Percentiles rank a stretch among this genome's conserved stretches.
phyloP scores from a whole-genome alignment of 1,140 invertebrate genomes.

The Drosophila baimaii region DNA sequence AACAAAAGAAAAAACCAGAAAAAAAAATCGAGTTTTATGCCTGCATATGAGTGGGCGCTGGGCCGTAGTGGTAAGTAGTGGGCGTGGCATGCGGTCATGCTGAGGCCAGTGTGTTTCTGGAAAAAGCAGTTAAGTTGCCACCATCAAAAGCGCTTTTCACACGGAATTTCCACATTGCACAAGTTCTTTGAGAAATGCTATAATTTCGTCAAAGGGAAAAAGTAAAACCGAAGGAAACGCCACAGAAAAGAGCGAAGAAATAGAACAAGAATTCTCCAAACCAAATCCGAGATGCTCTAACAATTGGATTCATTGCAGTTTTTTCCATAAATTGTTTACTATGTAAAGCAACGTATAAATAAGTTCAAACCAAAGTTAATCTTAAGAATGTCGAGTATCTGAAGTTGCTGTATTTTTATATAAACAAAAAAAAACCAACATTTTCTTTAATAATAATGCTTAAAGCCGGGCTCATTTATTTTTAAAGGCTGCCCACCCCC shows the following conservation, averaged over 20 bases:
- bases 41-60: constrained; percentile 29
- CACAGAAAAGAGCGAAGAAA: background rate
- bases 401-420: no score
- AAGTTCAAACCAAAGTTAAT: background rate
- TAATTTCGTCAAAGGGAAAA: constrained; percentile 34
- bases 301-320: constrained; percentile 7
- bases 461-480: background rate
- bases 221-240: background rate
- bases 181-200: constrained; percentile 35
- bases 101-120: constrained; percentile 12
- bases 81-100: constrained; percentile 16
- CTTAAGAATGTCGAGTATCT: background rate
- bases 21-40: constrained; percentile 11
- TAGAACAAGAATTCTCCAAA: constrained; percentile 13
- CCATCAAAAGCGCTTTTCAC: constrained; percentile 40
- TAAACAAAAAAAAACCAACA: no score
- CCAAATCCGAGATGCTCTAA: constrained; percentile 15
- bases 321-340: constrained; percentile 1
- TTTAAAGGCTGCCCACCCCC: background rate
- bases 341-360: background rate
- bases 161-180: constrained; percentile 32
- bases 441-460: background rate
- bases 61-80: background rate
- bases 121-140: constrained; percentile 27
- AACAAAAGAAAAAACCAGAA: background rate